These are phyloP conservation scores for Polydrusus pterygomalis DNA, from an alignment of 2,888 invertebrate genomes.

Conservation along the genomic window DNA sequence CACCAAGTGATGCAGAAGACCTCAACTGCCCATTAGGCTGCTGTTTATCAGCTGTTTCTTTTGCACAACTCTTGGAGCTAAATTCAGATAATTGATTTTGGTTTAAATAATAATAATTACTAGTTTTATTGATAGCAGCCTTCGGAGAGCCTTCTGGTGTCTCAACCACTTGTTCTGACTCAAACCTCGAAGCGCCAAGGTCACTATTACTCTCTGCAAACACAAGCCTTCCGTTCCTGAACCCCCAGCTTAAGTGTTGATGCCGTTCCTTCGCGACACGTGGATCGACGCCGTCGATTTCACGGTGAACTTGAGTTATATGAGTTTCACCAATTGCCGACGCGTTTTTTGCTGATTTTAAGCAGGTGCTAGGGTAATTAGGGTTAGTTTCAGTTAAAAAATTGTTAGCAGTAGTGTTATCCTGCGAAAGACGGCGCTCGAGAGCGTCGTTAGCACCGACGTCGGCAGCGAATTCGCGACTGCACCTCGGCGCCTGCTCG, in stretches of 20 bases:
- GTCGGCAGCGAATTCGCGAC: slow-evolving; percentile 52
- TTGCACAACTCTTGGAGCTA: background rate
- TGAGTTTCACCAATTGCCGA: background rate
- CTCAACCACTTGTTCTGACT: slow-evolving; percentile 50
- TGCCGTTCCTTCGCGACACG: slow-evolving; percentile 21
- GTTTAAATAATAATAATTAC: background rate
- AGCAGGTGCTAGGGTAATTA: slow-evolving; percentile 17
- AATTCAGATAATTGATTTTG: background rate
- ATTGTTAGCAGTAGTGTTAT: slow-evolving; percentile 36
- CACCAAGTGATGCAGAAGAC: background rate
- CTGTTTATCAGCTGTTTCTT: slow-evolving; percentile 2
- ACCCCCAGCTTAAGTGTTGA: slow-evolving; percentile 48
- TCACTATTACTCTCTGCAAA: slow-evolving; percentile 48
- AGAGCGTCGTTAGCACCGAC: slow-evolving; percentile 49
- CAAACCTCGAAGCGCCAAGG: slow-evolving; percentile 34
- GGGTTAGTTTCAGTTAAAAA: slow-evolving; percentile 32
- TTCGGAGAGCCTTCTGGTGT: background rate
- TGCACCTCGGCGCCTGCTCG: slow-evolving; percentile 49
- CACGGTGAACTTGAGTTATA: background rate
- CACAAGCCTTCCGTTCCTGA: slow-evolving; percentile 52
- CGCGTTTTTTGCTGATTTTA: slow-evolving; percentile 14
- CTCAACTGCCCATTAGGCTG: background rate
- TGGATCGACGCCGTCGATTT: background rate
- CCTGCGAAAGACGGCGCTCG: slow-evolving; percentile 45
- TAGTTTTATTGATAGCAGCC: background rate